These are phyloP conservation scores for Magallana nippona DNA, from an alignment of 2,888 invertebrate genomes.

Conservation along the genomic window DNA sequence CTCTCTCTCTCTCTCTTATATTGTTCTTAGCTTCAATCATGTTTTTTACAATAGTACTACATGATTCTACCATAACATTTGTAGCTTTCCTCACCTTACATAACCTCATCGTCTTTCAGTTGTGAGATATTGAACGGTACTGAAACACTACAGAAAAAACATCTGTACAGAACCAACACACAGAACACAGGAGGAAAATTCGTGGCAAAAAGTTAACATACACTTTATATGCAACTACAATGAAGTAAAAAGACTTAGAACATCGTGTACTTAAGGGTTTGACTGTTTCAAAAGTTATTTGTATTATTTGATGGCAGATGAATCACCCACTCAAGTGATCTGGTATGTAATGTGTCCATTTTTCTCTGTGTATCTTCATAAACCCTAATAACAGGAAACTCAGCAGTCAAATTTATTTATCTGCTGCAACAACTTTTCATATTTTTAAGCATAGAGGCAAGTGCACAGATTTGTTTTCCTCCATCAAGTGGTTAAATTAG, in stretches of 20 bases:
- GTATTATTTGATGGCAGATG: constrained; percentile 16
- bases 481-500: not conserved
- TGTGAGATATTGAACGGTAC: too few relatives aligned
- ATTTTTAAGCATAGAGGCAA: not conserved
- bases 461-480: not conserved
- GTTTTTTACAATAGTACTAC: too few relatives aligned
- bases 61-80: too few relatives aligned
- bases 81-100: too few relatives aligned
- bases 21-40: too few relatives aligned
- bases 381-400: constrained; percentile 16
- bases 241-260: not conserved
- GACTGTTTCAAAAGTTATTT: constrained; percentile 29
- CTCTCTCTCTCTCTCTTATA: too few relatives aligned
- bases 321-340: constrained; percentile 24
- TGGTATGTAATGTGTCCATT: constrained; percentile 2
- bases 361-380: constrained; percentile 21
- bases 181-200: too few relatives aligned
- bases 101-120: too few relatives aligned
- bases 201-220: too few relatives aligned
- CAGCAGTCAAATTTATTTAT: constrained; percentile 6
- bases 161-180: too few relatives aligned
- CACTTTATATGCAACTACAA: not conserved
- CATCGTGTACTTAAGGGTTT: constrained; percentile 5
- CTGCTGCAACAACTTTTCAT: not conserved
- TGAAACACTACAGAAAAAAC: too few relatives aligned